Percentiles rank a stretch among this genome's conserved stretches.
phyloP scores from a whole-genome alignment of 2,797 vertebrate species.

The Neosilurus mollespiculum region DNA sequence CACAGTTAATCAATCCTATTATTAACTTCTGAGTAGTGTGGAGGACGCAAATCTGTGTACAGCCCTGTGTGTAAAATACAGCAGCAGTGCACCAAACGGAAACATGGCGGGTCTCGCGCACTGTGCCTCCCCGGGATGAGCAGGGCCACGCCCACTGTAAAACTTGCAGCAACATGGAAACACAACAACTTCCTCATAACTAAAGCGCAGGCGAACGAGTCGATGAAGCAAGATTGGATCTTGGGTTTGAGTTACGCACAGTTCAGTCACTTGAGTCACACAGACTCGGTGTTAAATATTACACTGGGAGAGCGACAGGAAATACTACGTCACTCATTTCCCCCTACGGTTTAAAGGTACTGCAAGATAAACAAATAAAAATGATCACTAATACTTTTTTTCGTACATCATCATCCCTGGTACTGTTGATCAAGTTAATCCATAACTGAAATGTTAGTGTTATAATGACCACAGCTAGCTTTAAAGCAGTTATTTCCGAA shows the following conservation, averaged over 20 bases:
- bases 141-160: slow-evolving; percentile 6
- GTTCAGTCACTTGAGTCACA: too few relatives aligned
- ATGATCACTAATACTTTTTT: too few relatives aligned
- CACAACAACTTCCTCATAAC: not conserved
- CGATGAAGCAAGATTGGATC: not conserved
- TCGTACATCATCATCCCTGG: too few relatives aligned
- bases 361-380: not conserved
- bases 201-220: not conserved
- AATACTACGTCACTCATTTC: not conserved
- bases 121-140: not conserved
- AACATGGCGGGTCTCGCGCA: too few relatives aligned
- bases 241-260: too few relatives aligned
- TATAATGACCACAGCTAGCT: not conserved
- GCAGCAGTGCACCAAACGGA: too few relatives aligned
- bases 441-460: not conserved
- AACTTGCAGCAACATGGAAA: not conserved
- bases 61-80: not conserved
- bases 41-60: not conserved
- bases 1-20: not conserved
- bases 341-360: slow-evolving; percentile 21
- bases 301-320: not conserved
- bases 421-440: not conserved
- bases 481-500: not conserved
- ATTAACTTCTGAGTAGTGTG: not conserved
- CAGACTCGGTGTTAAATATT: not conserved